These are phyloP conservation scores for Acanthurus tractus DNA, from an alignment of 2,797 vertebrate genomes.

Conservation along the genomic window DNA sequence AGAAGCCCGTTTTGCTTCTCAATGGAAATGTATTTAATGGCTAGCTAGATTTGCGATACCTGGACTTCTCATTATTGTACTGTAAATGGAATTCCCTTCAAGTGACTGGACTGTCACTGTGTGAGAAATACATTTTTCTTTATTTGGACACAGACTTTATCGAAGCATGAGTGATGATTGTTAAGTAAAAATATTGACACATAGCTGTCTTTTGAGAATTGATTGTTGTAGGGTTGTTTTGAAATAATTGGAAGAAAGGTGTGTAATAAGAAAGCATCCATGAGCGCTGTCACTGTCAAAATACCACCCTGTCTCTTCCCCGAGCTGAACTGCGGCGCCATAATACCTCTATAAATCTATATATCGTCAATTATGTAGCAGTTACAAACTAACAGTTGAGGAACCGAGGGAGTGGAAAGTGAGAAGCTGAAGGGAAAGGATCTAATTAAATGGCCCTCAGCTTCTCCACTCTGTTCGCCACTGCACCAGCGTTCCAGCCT, in stretches of 20 bases:
- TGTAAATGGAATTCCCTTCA: conserved; percentile 33
- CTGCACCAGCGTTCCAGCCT: conserved; percentile 22
- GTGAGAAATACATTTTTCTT: conserved; percentile 23
- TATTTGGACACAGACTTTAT: conserved; percentile 14
- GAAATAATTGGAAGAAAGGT: conserved; percentile 49
- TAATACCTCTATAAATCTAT: conserved; percentile 25
- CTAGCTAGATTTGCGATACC: not conserved
- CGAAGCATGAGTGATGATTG: conserved; percentile 35
- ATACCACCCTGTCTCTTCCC: conserved; percentile 2
- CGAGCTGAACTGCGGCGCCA: conserved; percentile 20
- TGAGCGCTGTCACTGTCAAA: conserved; percentile 25
- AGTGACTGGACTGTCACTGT: not conserved
- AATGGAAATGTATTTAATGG: not conserved
- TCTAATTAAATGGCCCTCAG: conserved; percentile 58
- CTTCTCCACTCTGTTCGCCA: conserved; percentile 30
- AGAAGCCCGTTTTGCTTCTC: not conserved
- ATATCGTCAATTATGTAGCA: conserved; percentile 55
- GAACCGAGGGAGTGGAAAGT: conserved; percentile 26
- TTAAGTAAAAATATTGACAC: conserved; percentile 44
- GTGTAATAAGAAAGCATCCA: conserved; percentile 18
- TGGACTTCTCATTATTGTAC: conserved; percentile 9
- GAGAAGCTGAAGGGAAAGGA: conserved; percentile 37
- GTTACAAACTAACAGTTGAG: conserved; percentile 57
- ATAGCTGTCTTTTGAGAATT: conserved; percentile 18
- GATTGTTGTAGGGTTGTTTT: conserved; percentile 19